Evolutionary conservation across 2,113 vertebrate genomes (phyloP).

Genomic region (Hirundichthys speculiger): DNA sequence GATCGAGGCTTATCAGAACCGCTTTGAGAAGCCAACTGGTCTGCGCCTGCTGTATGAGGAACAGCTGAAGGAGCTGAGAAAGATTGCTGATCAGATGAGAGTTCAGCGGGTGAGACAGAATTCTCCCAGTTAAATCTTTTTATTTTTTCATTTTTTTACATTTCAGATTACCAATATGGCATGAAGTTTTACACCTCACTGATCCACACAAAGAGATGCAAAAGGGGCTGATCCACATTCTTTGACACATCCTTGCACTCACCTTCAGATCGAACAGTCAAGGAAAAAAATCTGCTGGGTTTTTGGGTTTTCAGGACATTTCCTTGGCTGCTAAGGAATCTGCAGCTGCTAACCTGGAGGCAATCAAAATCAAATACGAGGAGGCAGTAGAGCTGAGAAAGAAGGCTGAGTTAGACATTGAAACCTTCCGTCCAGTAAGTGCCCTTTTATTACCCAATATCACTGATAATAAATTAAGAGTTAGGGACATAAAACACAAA

Average conservation of each 20-base stretch:
- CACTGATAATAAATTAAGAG: background rate
- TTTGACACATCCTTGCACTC: slow-evolving; percentile 31
- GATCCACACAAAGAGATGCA: slow-evolving; percentile 43
- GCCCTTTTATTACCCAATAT: background rate
- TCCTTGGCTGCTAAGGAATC: slow-evolving; percentile 76
- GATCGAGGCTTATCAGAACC: slow-evolving; percentile 70
- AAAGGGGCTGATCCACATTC: slow-evolving; percentile 44
- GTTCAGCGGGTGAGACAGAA: slow-evolving; percentile 66
- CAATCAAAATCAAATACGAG: slow-evolving; percentile 79
- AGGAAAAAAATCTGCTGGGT: slow-evolving; percentile 40
- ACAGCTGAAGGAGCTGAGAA: slow-evolving; percentile 74
- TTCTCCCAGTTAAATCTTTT: background rate
- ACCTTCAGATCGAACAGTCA: slow-evolving; percentile 39
- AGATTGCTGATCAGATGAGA: slow-evolving; percentile 76
- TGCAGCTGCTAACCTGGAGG: slow-evolving; percentile 71
- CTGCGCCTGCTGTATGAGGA: slow-evolving; percentile 76
- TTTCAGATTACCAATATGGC: slow-evolving; percentile 21
- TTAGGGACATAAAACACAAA: background rate
- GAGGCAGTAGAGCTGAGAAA: slow-evolving; percentile 78
- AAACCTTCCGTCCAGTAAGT: slow-evolving; percentile 81
- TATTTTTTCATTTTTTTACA: slow-evolving; percentile 1
- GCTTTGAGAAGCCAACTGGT: slow-evolving; percentile 66
- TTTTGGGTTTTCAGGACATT: slow-evolving; percentile 75
- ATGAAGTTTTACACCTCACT: slow-evolving; percentile 52
- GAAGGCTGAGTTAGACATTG: slow-evolving; percentile 80